These are phyloP conservation scores for Cosmia pyralina DNA, from an alignment of 2,888 invertebrate genomes.

Conservation along the genomic window DNA sequence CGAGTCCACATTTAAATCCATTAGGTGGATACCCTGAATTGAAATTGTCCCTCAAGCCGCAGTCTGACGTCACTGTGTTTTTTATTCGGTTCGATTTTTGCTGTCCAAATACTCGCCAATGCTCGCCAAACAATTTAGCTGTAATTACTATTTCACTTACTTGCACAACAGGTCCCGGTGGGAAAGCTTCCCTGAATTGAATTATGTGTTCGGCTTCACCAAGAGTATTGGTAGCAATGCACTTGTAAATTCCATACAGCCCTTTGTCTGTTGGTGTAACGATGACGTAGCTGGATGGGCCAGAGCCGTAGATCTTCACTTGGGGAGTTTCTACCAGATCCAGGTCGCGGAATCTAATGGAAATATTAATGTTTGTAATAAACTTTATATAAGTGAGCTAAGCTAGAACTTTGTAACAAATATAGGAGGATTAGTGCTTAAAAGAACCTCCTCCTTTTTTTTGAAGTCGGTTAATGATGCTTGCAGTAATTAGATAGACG, in stretches of 20 bases:
- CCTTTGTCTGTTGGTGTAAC: slow-evolving; percentile 92
- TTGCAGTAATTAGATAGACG: not conserved
- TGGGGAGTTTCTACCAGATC: slow-evolving; percentile 90
- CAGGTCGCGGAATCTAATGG: slow-evolving; percentile 85
- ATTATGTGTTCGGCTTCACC: slow-evolving; percentile 93
- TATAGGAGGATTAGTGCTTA: not conserved
- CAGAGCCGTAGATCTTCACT: slow-evolving; percentile 91
- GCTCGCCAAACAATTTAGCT: slow-evolving; percentile 10
- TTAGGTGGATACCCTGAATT: not conserved
- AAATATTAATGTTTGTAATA: slow-evolving; percentile 12
- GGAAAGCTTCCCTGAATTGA: slow-evolving; percentile 93
- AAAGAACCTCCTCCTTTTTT: too few species aligned
- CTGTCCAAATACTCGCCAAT: not conserved
- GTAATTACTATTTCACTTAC: slow-evolving; percentile 70
- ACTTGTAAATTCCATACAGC: slow-evolving; percentile 94
- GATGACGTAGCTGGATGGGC: slow-evolving; percentile 93
- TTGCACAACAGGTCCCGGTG: slow-evolving; percentile 92
- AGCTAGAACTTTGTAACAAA: not conserved
- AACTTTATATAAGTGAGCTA: not conserved
- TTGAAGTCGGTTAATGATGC: not conserved
- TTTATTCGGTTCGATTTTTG: slow-evolving; percentile 20
- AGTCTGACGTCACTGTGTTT: not conserved
- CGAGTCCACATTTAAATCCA: slow-evolving; percentile 29
- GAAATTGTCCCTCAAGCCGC: not conserved
- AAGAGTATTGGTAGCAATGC: slow-evolving; percentile 94